Evolutionary conservation across 2,888 invertebrate genomes (phyloP), one percentile per base, ranked within the genome.

Genomic region (Sepiola atlantica): DNA sequence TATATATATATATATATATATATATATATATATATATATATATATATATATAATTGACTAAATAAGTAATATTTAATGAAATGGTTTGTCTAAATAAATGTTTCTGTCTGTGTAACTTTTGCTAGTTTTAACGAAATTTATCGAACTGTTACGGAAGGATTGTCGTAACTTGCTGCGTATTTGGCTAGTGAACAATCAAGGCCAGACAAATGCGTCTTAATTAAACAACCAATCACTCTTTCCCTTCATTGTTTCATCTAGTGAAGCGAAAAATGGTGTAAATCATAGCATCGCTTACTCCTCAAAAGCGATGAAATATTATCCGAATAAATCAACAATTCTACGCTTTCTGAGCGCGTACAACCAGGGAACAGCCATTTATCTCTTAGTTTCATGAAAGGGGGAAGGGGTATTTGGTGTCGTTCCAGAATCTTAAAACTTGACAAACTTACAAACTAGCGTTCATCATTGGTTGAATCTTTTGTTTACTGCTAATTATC

Each of bases 161-260:
- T 77, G 77, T 77, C 77, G n/a, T 28, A 2, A 28, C 77, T n/a
- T 1, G 12, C 16, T 77, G 8, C 14, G n/a, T 32, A 2, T 32
- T 77, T 77, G 77, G 77, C 77, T 77, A n/a, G 10, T 77, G 77
- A 77, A 12, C 77, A 77, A 77, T 77, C 77, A 14, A n/a, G 32
- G 32, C 2, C 16, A 77, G 77, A 77, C 77, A 77, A 77, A 77
- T 77, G 77, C n/a, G n/a, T 77, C 77, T 77, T 77, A 77, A 77
- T 77, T 77, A 77, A 77, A 77, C 77, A 77, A 77, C 77, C n/a
- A n/a, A 77, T 77, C 77, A 77, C n/a, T n/a, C n/a, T n/a, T n/a
- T 16, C n/a, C 3, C 12, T 77, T 77, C 77, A 77, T 77, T 32
- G 77, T 77, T 77, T 77, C n/a, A 77, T 77, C 77, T 77, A 77